Percentiles rank a stretch among this genome's conserved stretches.
These are phyloP conservation scores for Metopia argyrocephala DNA, from an alignment of 2,888 invertebrate genomes.

Conservation along the genomic window DNA sequence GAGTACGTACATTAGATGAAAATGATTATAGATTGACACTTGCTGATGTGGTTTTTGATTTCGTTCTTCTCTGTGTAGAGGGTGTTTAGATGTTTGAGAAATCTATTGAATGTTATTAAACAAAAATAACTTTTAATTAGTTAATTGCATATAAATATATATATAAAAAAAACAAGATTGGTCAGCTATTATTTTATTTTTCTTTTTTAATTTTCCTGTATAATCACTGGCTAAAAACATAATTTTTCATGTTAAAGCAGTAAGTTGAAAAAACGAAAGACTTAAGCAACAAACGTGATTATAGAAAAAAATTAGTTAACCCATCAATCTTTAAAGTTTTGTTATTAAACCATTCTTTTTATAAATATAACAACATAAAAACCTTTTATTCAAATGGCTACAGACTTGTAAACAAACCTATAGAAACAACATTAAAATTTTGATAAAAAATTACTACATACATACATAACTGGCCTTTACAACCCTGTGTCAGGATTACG, in stretches of 20 bases:
- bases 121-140: conserved; percentile 25
- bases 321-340: background rate
- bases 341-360: too few relatives aligned
- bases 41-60: conserved; percentile 6
- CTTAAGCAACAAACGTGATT: conserved; percentile 25
- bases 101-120: background rate
- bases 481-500: too few relatives aligned
- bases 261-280: conserved; percentile 9
- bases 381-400: too few relatives aligned
- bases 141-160: conserved; percentile 2
- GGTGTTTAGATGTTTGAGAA: conserved; percentile 7
- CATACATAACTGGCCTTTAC: too few relatives aligned
- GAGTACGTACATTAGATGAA: background rate
- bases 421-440: too few relatives aligned
- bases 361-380: too few relatives aligned
- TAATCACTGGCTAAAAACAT: background rate
- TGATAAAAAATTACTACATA: too few relatives aligned
- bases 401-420: too few relatives aligned
- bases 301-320: background rate
- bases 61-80: background rate
- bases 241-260: too few relatives aligned
- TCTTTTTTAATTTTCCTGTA: background rate
- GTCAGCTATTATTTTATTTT: conserved; percentile 4
- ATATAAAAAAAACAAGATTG: background rate
- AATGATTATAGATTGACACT: conserved; percentile 39